These are phyloP conservation scores for Muricea muricata DNA, from an alignment of 92 coral and sea anemone genomes.

Conservation along the genomic window DNA sequence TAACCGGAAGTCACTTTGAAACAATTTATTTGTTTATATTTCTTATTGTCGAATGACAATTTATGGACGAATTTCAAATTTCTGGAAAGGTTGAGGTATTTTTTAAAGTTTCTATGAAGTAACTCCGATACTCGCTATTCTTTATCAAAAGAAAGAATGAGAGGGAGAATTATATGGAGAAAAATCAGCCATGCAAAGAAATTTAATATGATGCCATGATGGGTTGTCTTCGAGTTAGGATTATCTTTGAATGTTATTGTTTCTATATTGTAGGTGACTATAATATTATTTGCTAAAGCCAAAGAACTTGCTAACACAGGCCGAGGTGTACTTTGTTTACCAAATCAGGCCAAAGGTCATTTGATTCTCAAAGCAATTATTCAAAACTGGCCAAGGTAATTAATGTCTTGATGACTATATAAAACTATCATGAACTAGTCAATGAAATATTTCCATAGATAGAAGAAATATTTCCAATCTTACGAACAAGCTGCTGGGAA, in stretches of 20 bases:
- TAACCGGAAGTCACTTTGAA: neutral
- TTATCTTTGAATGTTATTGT: neutral
- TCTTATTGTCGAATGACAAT: neutral
- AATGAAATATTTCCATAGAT: too few species aligned
- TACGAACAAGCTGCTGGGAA: too few species aligned
- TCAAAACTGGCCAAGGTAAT: constrained; percentile 29
- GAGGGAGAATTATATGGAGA: too few species aligned
- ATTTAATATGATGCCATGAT: too few species aligned
- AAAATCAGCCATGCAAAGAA: too few species aligned
- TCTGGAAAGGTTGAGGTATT: constrained; percentile 5
- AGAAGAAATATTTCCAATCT: too few species aligned
- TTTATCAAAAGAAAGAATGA: too few species aligned
- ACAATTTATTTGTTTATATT: neutral
- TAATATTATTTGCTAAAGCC: constrained; percentile 94
- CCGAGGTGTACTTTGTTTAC: constrained; percentile 64
- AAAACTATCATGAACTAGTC: neutral
- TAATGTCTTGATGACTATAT: neutral
- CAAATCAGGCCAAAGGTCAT: constrained; percentile 18
- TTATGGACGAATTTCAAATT: neutral
- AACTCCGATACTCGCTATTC: too few species aligned
- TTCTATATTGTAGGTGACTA: constrained; percentile 62
- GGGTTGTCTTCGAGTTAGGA: too few species aligned
- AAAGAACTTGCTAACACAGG: constrained; percentile 83
- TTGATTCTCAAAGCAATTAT: constrained; percentile 15
- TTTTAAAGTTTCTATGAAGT: neutral